Evolutionary conservation across 2,888 invertebrate genomes (phyloP).

Genomic region (Dysmachus trigonus): DNA sequence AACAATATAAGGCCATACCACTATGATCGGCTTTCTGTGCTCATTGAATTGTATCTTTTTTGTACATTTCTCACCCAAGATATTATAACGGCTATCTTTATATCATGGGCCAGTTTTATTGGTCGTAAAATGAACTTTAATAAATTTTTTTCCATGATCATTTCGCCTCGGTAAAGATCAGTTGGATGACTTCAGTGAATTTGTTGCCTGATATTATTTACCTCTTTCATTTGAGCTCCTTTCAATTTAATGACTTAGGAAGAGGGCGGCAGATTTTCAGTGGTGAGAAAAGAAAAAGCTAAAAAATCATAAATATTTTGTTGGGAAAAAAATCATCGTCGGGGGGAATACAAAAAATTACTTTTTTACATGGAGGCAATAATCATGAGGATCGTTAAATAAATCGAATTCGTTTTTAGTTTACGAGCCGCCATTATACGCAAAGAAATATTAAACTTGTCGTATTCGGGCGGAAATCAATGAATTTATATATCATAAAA

Average conservation of each 20-base stretch:
- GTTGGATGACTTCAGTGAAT: conserved; percentile 34
- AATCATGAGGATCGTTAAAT: conserved; percentile 24
- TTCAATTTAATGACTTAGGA: conserved; percentile 25
- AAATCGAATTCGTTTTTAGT: conserved; percentile 29
- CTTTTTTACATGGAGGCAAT: conserved; percentile 3
- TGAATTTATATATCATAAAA: conserved; percentile 21
- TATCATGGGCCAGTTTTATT: conserved; percentile 36
- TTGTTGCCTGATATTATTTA: conserved; percentile 30
- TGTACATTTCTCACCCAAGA: conserved; percentile 23
- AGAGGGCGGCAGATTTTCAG: conserved; percentile 23
- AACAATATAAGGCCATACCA: conserved; percentile 27
- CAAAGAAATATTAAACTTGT: conserved; percentile 33
- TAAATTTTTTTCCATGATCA: conserved; percentile 31
- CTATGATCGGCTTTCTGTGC: neutral
- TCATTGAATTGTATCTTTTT: neutral
- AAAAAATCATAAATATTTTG: conserved; percentile 32
- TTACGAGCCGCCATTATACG: conserved; percentile 18
- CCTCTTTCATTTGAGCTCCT: conserved; percentile 8
- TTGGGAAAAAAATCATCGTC: conserved; percentile 9
- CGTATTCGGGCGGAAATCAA: conserved; percentile 34
- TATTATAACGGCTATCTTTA: conserved; percentile 36
- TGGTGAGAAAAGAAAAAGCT: conserved; percentile 25
- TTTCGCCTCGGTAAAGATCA: conserved; percentile 35
- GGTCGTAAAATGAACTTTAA: conserved; percentile 34
- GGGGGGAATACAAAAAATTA: neutral